Evolutionary conservation across 2,888 invertebrate species (phyloP), one percentile per base, ranked within the genome.

Genomic region (Ectemnius cavifrons): DNA sequence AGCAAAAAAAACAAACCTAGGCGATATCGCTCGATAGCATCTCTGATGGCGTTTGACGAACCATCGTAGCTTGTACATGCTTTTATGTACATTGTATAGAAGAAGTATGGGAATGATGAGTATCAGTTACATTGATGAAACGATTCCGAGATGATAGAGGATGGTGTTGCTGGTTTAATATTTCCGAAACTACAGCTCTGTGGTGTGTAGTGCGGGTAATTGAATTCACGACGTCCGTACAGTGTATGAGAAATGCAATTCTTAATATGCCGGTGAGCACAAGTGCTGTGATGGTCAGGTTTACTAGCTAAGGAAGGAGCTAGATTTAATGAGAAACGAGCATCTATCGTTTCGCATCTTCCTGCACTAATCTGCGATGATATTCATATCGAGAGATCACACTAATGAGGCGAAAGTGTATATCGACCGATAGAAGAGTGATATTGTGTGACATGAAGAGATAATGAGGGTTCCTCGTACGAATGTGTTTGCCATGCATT

Each of bases 141-240:
- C 60, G 71, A 69, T 62, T 52, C 58, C 18, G 59, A 62, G 62
- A 72, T 71, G 78, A 78, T 80, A 77, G 70, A 67, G 76, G 63
- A 27, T 63, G 61, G 75, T 71, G 71, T 71, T 75, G 78, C 37
- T 37, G 37, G 37, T 37, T 37, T 37, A 68, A 79, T 75, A 49
- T 67, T 67, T 73, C 80, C 20, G 58, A 61, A 77, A 77, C 68
- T 79, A 71, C 67, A 81, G 37, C 79, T 71, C 14, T 81, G 81
- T 81, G 81, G 58, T 79, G 81, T 81, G 81, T 81, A 81, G 81
- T 81, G 81, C 75, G 79, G 77, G 65, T 62, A 75, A 73, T 79
- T 71, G 62, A 77, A 73, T 77, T 71, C 71, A 73, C 73, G 23
- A 58, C 69, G 66, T 16, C 16, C 64, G 67, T 77, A 80, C 68